Conservation (phyloP, 2,888 invertebrate species). For the Drosophila putrida region DNA sequence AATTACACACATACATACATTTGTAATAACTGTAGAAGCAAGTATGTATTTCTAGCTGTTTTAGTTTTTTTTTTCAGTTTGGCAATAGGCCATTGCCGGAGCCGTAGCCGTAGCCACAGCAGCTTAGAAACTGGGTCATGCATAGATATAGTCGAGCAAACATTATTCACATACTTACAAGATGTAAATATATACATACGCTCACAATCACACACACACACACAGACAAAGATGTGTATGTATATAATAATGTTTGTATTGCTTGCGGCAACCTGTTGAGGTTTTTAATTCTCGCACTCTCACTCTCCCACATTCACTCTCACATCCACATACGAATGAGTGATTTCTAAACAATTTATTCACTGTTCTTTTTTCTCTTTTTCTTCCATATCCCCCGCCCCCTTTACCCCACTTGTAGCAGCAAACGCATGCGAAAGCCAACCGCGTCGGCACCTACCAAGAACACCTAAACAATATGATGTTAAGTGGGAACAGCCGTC, state of each 20-base stretch:
- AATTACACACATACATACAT: slow-evolving; percentile 5
- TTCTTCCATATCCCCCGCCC: too few species aligned
- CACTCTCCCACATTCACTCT: slow-evolving; percentile 16
- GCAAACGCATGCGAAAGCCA: slow-evolving; percentile 74
- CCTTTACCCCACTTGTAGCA: slow-evolving; percentile 66
- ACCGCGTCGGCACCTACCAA: slow-evolving; percentile 74
- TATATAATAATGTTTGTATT: not conserved
- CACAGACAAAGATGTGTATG: too few species aligned
- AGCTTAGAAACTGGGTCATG: slow-evolving; percentile 72
- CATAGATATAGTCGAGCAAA: slow-evolving; percentile 49
- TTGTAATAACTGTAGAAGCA: not conserved
- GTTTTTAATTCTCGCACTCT: slow-evolving; percentile 26
- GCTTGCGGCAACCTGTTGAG: slow-evolving; percentile 48
- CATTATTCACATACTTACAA: slow-evolving; percentile 9
- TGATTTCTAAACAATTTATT: slow-evolving; percentile 25
- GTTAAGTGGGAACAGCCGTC: slow-evolving; percentile 78
- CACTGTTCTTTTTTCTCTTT: slow-evolving; percentile 31
- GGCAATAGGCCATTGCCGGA: slow-evolving; percentile 30
- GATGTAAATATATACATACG: slow-evolving; percentile 14
- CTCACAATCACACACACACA: too few species aligned
- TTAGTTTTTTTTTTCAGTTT: slow-evolving; percentile 33
- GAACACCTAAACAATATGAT: slow-evolving; percentile 83
- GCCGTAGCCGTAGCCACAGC: slow-evolving; percentile 30
- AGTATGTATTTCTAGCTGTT: slow-evolving; percentile 16
- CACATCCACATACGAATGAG: not conserved